Percentiles rank a stretch among this genome's conserved stretches.
Conservation (phyloP, 2,888 invertebrate species). For the Theristus sp. region DNA sequence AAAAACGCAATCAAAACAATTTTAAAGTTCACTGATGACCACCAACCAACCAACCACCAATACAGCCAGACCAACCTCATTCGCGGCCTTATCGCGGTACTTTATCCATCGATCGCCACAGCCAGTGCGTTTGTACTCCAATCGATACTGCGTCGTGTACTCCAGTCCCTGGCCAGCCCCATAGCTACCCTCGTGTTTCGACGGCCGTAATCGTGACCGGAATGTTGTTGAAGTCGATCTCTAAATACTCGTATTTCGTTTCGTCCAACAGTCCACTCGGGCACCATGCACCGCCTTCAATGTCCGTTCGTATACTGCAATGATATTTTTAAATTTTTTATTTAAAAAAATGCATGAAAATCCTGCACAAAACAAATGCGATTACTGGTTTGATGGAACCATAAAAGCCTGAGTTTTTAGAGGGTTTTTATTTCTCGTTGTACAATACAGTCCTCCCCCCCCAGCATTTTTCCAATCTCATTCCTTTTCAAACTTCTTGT, state of each 20-base stretch:
- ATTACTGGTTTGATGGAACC: no score
- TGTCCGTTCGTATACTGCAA: constrained; percentile 57
- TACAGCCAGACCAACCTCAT: no score
- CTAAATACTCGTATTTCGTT: constrained; percentile 51
- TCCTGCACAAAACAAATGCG: no score
- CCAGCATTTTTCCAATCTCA: no score
- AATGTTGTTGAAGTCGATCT: constrained; percentile 36
- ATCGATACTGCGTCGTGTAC: constrained; percentile 56
- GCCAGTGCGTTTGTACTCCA: constrained; percentile 34
- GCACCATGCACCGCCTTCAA: constrained; percentile 78
- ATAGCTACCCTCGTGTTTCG: constrained; percentile 75
- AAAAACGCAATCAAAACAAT: not conserved
- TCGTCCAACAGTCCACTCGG: constrained; percentile 43
- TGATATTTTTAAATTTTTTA: no score
- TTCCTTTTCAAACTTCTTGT: no score
- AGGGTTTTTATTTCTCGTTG: no score
- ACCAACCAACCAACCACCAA: no score
- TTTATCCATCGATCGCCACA: not conserved
- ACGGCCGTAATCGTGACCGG: constrained; percentile 62
- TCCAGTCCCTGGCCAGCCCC: constrained; percentile 71
- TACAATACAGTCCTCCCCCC: no score
- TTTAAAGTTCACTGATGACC: no score
- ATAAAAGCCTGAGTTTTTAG: no score
- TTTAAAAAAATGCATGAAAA: no score
- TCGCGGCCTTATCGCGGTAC: not conserved